Base-by-base conservation (phyloP, 2,113 vertebrate species). In the Coracopsis vasa region DNA sequence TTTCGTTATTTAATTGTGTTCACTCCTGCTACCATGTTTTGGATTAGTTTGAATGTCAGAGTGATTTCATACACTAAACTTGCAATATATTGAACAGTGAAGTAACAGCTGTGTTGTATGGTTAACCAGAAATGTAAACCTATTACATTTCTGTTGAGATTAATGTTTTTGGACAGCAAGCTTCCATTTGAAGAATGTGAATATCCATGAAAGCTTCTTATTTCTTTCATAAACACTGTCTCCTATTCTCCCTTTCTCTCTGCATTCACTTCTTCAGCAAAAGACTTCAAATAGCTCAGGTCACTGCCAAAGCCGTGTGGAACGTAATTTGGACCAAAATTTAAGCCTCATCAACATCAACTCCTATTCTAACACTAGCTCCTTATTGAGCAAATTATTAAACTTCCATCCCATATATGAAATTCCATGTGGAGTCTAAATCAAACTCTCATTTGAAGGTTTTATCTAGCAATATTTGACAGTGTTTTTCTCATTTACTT, bases 111-210 rank as follows among this genome's bases (percentile, higher is more conserved):
- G 50, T 62, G 47, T 85, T 53, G 2, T 42, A 84, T 39, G 73
- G 75, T 93, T 97, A 94, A 87, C 78, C 54, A 92, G 94, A 94
- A 97, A 74, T 60, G 64, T 83, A 94, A 97, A 83, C 44, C 24
- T 56, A 48, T 93, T 93, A 72, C 23, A 45, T 47, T 90, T 95
- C 75, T 80, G 56, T 69, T 85, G 83, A 90, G 47, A 35, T 42
- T 82, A 66, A 95, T 86, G 41, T 19, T 94, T 95, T 87, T 77
- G 65, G 65, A 92, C 80, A 89, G 31, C 64, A 86, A 92, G 3
- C 35, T 72, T 80, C 61, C 7, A 69, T 94, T 89, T 91, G 71
- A 97, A 92, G 58, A 81, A 77, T 37, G 25, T 39, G 25, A 78
- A 54, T 83, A 91, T 58, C 61, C 54, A 48, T 61, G 25, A 92